These are phyloP conservation scores for Pygoscelis antarcticus DNA, from an alignment of 2,113 vertebrate genomes.

Conservation along the genomic window DNA sequence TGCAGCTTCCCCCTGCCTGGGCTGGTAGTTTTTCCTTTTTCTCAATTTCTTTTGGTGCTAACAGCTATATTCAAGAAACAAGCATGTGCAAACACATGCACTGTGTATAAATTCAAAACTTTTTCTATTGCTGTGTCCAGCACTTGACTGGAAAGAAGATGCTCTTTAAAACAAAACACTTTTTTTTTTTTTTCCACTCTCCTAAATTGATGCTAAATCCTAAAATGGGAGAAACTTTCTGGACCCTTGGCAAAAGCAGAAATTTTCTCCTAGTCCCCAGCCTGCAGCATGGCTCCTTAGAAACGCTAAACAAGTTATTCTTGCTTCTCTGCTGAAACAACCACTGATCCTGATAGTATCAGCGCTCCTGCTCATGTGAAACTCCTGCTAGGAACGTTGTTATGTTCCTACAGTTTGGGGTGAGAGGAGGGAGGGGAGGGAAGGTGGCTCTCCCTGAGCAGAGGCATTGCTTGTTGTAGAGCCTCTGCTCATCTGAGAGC, in stretches of 20 bases:
- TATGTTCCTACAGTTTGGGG: neutral
- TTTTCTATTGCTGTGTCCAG: neutral
- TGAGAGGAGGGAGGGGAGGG: neutral
- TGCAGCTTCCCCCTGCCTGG: conserved; percentile 1
- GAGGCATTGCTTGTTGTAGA: neutral
- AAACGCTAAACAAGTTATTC: conserved; percentile 36
- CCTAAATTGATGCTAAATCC: neutral
- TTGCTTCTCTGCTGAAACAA: conserved; percentile 37
- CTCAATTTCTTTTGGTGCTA: neutral
- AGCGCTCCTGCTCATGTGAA: neutral
- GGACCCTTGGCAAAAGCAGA: neutral
- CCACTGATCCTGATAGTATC: neutral
- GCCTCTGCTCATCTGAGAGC: neutral
- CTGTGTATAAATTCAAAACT: neutral
- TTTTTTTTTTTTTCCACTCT: conserved; percentile 11
- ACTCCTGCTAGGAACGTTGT: neutral
- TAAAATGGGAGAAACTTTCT: conserved; percentile 53
- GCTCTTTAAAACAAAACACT: neutral
- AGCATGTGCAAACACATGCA: neutral
- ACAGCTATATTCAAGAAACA: neutral
- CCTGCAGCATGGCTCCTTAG: conserved; percentile 45
- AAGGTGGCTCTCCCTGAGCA: neutral
- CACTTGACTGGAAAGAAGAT: neutral
- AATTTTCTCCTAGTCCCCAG: conserved; percentile 27
- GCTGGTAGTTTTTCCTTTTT: neutral